These are phyloP conservation scores for Rhincodon typus DNA, from an alignment of 2,797 vertebrate genomes.

Conservation along the genomic window DNA sequence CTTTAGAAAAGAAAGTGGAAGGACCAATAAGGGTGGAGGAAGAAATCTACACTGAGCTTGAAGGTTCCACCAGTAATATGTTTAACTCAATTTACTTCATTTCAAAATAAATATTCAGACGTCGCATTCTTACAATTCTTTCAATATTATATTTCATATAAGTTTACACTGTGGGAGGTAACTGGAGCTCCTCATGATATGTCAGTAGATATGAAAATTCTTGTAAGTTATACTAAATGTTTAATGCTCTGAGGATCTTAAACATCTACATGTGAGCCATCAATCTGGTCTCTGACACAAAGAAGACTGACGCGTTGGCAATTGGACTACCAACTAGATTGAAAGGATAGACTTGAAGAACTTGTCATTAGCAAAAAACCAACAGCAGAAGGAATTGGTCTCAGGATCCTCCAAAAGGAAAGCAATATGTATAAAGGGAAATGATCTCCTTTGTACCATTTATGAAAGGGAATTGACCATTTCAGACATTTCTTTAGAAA, in stretches of 20 bases:
- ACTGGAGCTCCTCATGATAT: not conserved
- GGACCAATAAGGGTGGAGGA: not conserved
- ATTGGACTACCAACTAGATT: not conserved
- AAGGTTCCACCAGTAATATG: no score
- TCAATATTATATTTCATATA: not conserved
- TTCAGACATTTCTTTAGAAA: not conserved
- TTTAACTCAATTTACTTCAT: no score
- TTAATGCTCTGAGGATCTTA: not conserved
- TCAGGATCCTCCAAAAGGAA: not conserved
- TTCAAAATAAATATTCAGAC: conserved; percentile 4
- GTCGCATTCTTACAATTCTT: not conserved
- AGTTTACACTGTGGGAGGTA: not conserved
- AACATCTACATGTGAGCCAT: not conserved
- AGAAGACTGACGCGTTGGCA: not conserved
- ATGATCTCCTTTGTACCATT: not conserved
- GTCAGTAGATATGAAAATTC: not conserved
- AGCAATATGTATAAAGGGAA: not conserved
- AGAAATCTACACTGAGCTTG: not conserved
- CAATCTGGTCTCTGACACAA: not conserved
- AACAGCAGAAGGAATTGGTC: not conserved
- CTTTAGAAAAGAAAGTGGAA: not conserved
- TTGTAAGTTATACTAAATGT: not conserved
- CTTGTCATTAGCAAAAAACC: not conserved
- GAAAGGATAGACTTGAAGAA: not conserved
- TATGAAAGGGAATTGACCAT: not conserved